Conservation (phyloP, 1,140 invertebrate species). For the Pseudomyrmex dendroicus region DNA sequence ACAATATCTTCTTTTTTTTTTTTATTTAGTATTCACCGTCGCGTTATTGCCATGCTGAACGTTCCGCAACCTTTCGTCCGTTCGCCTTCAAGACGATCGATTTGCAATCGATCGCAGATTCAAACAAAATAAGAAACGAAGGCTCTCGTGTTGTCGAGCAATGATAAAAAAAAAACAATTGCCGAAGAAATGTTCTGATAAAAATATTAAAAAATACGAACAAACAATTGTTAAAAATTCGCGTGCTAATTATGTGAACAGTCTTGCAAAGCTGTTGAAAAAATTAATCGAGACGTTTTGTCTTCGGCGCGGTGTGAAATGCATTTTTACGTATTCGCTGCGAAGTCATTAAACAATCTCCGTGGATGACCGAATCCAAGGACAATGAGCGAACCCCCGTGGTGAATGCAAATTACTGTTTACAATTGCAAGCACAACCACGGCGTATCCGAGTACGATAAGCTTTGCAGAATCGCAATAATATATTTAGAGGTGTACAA, state of each 20-base stretch:
- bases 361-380: neutral
- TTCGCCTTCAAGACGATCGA: conserved; percentile 2
- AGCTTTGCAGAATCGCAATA: neutral
- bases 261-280: too few relatives aligned
- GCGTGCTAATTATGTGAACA: too few relatives aligned
- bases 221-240: too few relatives aligned
- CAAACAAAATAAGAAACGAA: neutral
- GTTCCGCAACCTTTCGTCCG: conserved; percentile 12
- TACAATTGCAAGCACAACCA: conserved; percentile 2
- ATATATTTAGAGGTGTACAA: neutral
- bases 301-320: neutral
- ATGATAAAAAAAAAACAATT: neutral
- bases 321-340: neutral
- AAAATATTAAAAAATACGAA: too few relatives aligned
- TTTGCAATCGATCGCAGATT: neutral
- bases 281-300: neutral
- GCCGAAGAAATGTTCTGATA: too few relatives aligned
- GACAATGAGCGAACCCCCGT: neutral
- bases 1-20: conserved; percentile 30
- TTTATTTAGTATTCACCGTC: conserved; percentile 32
- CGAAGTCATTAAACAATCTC: conserved; percentile 19
- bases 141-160: neutral
- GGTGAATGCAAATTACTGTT: conserved; percentile 29
- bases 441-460: neutral
- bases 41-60: neutral